phyloP scores from a whole-genome alignment of 2,113 vertebrate species.

The Xiphorhynchus elegans region DNA sequence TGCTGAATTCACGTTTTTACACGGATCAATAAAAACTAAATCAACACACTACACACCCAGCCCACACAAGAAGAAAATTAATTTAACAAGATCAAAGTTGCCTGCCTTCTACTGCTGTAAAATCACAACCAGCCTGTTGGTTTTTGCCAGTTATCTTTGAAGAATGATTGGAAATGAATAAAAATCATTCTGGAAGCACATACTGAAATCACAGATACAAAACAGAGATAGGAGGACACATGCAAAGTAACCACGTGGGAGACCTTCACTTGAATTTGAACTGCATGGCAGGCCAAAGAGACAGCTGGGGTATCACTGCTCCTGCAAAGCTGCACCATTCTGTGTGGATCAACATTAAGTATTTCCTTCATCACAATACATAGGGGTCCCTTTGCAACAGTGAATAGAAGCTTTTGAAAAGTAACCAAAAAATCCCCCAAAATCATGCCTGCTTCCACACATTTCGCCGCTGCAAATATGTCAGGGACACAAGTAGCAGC shows the following conservation, averaged over 20 bases:
- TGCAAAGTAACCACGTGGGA: constrained; percentile 20
- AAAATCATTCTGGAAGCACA: constrained; percentile 43
- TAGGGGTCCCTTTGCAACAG: not conserved
- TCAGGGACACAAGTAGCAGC: not conserved
- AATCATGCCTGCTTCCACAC: not conserved
- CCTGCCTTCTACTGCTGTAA: constrained; percentile 37
- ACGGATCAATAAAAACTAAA: constrained; percentile 59
- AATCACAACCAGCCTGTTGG: constrained; percentile 36
- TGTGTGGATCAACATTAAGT: not conserved
- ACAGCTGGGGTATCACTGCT: not conserved
- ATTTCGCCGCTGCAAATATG: not conserved
- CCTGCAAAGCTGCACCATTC: not conserved
- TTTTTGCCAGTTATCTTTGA: constrained; percentile 55
- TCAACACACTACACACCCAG: constrained; percentile 47
- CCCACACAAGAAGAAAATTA: constrained; percentile 64
- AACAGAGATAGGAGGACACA: constrained; percentile 34
- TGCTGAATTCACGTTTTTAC: constrained; percentile 49
- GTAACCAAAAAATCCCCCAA: accelerated
- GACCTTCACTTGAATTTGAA: not conserved
- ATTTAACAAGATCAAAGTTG: constrained; percentile 63
- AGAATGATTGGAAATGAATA: constrained; percentile 53
- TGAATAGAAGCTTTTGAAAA: not conserved
- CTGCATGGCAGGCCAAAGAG: not conserved
- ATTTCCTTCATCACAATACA: not conserved
- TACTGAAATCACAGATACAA: constrained; percentile 25